Evolutionary conservation across 2,797 vertebrate genomes (phyloP), one percentile per base, ranked within the genome.

Genomic region (Bovichtus diacanthus): DNA sequence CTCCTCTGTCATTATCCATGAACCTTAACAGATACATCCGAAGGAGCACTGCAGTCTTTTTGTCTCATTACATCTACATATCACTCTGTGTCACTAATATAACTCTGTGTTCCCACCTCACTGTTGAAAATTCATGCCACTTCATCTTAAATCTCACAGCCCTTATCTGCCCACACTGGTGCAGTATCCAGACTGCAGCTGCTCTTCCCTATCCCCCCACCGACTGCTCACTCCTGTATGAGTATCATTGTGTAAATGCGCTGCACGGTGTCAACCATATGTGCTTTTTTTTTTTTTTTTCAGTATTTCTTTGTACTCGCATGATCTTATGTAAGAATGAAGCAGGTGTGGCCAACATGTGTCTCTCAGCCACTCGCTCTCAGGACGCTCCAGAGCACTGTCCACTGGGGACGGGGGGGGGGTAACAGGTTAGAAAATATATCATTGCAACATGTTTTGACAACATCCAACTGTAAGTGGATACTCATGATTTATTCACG

Each of bases 301-400:
- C n/a, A 25, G 62, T 61, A 65, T 60, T 58, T 60, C 21, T 79
- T 66, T 53, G 13, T 69, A n/a, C 79, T 74, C 68, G 53, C 50
- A 66, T 74, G 70, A 49, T 78, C 61, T 86, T 84, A 70, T 70
- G 51, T 86, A 84, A 85, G 72, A 70, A 50, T 27, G 64, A 75
- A 71, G 82, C 86, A 87, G 87, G 82, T 88, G 90, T 72, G 49
- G 70, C 54, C 74, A 78, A 76, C 84, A 67, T 82, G 75, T 70
- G 72, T 82, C 62, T 74, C 74, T 85, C 54, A 66, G 74, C 44
- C 31, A 18, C 44, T 19, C 34, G 11, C 55, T 66, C 64, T 68
- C 46, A 49, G 55, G 72, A 79, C 47, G 80, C 66, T 80, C 47
- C 56, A 71, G 47, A 23, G 25, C 62, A 21, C 46, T 58, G 41